Evolutionary conservation across 2,113 vertebrate species (phyloP).

Genomic region (Hippocampus comes): DNA sequence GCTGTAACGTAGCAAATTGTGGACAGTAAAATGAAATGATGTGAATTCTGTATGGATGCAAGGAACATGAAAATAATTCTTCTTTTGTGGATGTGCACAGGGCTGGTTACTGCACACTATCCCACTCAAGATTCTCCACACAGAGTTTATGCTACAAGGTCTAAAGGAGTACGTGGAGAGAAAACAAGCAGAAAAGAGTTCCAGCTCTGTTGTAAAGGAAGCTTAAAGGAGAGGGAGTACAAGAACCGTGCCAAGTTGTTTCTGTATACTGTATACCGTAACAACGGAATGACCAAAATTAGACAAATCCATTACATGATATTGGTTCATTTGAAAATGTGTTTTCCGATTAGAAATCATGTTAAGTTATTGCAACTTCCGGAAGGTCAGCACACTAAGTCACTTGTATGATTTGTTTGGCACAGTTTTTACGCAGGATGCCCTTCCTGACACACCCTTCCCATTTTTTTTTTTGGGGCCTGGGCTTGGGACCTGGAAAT

Average conservation of each 20-base stretch:
- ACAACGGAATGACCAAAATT: neutral
- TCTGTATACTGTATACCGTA: neutral
- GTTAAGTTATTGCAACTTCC: neutral
- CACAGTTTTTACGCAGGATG: neutral
- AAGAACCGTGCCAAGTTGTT: neutral
- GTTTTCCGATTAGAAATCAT: neutral
- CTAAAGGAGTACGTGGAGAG: slow-evolving; percentile 54
- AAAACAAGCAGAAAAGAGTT: neutral
- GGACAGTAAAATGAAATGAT: neutral
- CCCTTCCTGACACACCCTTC: neutral
- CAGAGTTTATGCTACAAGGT: slow-evolving; percentile 48
- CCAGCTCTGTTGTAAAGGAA: neutral
- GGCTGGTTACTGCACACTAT: slow-evolving; percentile 63
- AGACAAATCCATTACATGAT: neutral
- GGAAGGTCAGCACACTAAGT: too few species aligned
- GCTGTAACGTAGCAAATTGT: neutral
- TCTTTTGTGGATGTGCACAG: slow-evolving; percentile 51
- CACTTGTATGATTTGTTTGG: neutral
- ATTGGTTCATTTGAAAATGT: neutral
- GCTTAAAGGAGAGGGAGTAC: neutral
- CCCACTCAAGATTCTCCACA: slow-evolving; percentile 66
- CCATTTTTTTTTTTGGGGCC: neutral
- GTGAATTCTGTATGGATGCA: neutral
- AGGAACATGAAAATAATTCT: neutral
- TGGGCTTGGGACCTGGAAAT: neutral